A percentile compares a stretch with the other conserved stretches of the same genome.
Conservation (phyloP, 1,140 invertebrate species). For the Mercenaria mercenaria region DNA sequence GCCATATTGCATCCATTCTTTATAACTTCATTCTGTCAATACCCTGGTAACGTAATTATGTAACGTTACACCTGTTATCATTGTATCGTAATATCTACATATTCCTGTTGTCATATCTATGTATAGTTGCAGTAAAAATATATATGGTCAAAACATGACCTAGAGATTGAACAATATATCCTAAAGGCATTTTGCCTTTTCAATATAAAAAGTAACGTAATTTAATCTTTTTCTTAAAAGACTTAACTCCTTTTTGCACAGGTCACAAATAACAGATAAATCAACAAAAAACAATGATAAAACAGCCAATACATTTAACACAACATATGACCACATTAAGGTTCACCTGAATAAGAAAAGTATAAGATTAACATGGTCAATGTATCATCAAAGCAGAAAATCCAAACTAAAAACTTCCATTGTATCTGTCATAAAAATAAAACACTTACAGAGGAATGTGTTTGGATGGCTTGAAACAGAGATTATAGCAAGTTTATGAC, state of each 20-base stretch:
- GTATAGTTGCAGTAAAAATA: neutral
- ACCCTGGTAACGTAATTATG: constrained; percentile 10
- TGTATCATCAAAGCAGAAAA: neutral
- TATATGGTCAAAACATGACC: constrained; percentile 33
- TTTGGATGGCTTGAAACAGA: constrained; percentile 2
- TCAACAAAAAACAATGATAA: neutral
- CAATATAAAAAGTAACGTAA: neutral
- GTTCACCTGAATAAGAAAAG: neutral
- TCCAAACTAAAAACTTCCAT: constrained; percentile 22
- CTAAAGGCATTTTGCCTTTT: neutral
- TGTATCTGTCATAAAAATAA: neutral
- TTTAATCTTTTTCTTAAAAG: neutral
- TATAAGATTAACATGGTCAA: neutral
- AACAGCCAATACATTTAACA: neutral
- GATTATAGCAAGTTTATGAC: neutral
- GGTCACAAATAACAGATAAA: neutral
- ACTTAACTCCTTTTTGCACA: neutral
- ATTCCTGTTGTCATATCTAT: constrained; percentile 18
- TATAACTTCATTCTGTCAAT: neutral
- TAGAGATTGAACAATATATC: neutral
- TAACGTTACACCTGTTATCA: constrained; percentile 21
- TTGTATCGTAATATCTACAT: constrained; percentile 1
- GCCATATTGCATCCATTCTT: neutral
- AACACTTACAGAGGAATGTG: constrained; percentile 27
- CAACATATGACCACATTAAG: neutral